phyloP scores from a whole-genome alignment of 1,140 invertebrate species.

The Tyrophagus putrescentiae region DNA sequence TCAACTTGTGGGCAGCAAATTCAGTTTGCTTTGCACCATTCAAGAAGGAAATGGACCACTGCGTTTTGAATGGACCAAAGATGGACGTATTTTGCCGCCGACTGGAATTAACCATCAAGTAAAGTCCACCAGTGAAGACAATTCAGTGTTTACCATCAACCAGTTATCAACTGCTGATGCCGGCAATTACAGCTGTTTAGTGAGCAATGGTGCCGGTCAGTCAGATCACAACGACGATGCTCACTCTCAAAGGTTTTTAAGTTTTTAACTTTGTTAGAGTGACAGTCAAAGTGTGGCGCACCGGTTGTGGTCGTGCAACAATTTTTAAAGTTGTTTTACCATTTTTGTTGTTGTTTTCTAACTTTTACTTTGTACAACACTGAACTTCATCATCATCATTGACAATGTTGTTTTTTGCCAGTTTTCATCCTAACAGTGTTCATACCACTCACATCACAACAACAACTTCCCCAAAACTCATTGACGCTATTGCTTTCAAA shows the following conservation, averaged over 20 bases:
- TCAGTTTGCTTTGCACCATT: constrained; percentile 22
- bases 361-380: neutral
- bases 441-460: neutral
- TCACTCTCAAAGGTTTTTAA: constrained; percentile 21
- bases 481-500: too few relatives aligned
- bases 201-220: constrained; percentile 70
- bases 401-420: neutral
- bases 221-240: constrained; percentile 32
- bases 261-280: neutral
- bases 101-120: constrained; percentile 44
- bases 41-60: constrained; percentile 21
- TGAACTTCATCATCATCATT: too few relatives aligned
- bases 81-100: constrained; percentile 65
- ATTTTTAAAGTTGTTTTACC: neutral
- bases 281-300: constrained; percentile 15
- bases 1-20: constrained; percentile 19
- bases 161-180: constrained; percentile 63
- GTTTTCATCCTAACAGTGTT: neutral
- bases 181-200: constrained; percentile 72
- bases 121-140: neutral
- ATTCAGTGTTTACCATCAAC: constrained; percentile 49
- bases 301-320: neutral
- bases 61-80: constrained; percentile 24
- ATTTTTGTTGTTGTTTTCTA: neutral
- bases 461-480: neutral